phyloP scores from a whole-genome alignment of 2,797 vertebrate species.

The Chaetophractus vellerosus region DNA sequence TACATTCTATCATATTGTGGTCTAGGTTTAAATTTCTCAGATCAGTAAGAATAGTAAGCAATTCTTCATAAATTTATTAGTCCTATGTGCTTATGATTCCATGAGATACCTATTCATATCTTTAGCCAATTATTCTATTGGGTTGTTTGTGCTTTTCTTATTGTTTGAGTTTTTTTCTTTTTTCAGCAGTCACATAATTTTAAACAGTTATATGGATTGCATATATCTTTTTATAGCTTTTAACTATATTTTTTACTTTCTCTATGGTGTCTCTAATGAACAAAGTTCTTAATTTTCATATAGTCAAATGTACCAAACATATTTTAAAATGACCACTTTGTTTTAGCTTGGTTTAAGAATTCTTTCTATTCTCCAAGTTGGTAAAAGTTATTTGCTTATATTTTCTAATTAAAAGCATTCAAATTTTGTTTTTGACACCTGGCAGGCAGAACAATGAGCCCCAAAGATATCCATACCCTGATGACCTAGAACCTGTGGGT shows the following conservation, averaged over 20 bases:
- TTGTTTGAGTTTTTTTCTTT: not conserved
- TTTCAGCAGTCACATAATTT: not conserved
- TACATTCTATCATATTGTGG: not conserved
- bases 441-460: not conserved
- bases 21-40: not conserved
- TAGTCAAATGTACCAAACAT: not conserved
- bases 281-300: not conserved
- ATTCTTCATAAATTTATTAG: not conserved
- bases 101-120: not conserved
- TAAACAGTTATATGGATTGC: not conserved
- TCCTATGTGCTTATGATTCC: not conserved
- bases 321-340: not conserved
- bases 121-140: not conserved
- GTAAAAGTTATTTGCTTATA: not conserved
- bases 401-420: not conserved
- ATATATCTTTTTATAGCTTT: not conserved
- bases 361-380: not conserved
- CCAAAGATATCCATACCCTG: not conserved
- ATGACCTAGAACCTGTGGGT: not conserved
- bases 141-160: not conserved
- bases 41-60: not conserved
- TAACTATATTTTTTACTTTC: not conserved
- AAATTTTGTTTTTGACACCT: not conserved
- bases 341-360: not conserved
- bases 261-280: not conserved